Evolutionary conservation across 2,888 invertebrate species (phyloP).

Genomic region (Oscheius sp.): DNA sequence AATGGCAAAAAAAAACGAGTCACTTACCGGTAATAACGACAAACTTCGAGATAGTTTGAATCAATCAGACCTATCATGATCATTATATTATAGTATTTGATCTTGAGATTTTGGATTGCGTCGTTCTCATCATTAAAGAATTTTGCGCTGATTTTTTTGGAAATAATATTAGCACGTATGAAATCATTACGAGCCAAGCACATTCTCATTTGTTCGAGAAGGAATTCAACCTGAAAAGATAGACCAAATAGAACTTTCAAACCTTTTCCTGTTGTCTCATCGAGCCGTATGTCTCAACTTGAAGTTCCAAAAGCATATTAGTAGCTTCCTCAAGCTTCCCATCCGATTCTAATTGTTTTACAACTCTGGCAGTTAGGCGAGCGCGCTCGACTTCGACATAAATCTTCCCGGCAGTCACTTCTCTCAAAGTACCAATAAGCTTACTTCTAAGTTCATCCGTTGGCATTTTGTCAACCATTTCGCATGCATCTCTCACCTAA

Average conservation of each 20-base stretch:
- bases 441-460: slow-evolving; percentile 86
- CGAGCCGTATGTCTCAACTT: slow-evolving; percentile 96
- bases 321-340: slow-evolving; percentile 83
- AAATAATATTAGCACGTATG: slow-evolving; percentile 95
- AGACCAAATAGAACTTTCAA: too few relatives aligned
- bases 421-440: slow-evolving; percentile 90
- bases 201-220: slow-evolving; percentile 96
- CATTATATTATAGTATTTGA: slow-evolving; percentile 84
- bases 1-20: too few relatives aligned
- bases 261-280: slow-evolving; percentile 95
- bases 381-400: slow-evolving; percentile 99
- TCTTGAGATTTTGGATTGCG: slow-evolving; percentile 76
- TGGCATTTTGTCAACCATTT: slow-evolving; percentile 73
- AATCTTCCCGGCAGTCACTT: slow-evolving; percentile 97
- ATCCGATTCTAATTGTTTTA: slow-evolving; percentile 75
- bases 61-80: slow-evolving; percentile 95
- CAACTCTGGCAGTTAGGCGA: slow-evolving; percentile 82
- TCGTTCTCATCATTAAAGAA: slow-evolving; percentile 81
- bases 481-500: slow-evolving; percentile 55
- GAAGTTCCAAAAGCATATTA: slow-evolving; percentile 91
- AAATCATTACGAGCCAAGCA: slow-evolving; percentile 94
- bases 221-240: slow-evolving; percentile 80
- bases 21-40: slow-evolving; percentile 82
- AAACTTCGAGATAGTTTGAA: slow-evolving; percentile 88
- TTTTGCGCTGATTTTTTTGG: slow-evolving; percentile 95